Evolutionary conservation across 2,888 invertebrate species (phyloP).

Genomic region (Aromia moschata): DNA sequence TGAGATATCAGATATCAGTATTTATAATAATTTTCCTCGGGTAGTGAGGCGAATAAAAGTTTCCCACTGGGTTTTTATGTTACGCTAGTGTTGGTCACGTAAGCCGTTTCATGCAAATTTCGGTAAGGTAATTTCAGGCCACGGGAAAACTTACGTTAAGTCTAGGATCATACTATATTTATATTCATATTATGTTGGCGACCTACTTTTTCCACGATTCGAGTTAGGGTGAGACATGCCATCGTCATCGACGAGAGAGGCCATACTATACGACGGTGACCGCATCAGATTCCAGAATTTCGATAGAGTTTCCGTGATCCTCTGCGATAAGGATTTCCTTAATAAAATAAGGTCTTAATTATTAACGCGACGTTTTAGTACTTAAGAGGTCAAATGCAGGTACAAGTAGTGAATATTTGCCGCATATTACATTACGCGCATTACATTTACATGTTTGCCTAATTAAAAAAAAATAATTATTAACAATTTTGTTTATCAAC

Average conservation of each 20-base stretch:
- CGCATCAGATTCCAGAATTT: neutral
- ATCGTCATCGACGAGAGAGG: conserved; percentile 37
- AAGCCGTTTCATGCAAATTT: conserved; percentile 31
- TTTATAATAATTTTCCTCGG: no score
- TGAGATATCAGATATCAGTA: no score
- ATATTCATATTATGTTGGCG: conserved; percentile 44
- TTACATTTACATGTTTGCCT: no score
- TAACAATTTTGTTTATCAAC: no score
- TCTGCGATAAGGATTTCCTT: neutral
- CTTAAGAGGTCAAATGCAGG: neutral
- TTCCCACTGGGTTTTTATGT: neutral
- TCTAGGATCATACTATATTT: conserved; percentile 26
- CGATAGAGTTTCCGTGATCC: neutral
- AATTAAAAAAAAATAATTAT: no score
- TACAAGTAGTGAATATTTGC: no score
- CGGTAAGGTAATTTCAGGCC: conserved; percentile 32
- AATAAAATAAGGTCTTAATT: neutral
- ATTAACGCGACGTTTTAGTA: neutral
- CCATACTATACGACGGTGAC: neutral
- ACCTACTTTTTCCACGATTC: conserved; percentile 43
- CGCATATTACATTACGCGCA: no score
- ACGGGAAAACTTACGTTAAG: conserved; percentile 21
- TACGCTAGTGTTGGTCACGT: conserved; percentile 27
- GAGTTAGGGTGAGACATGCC: conserved; percentile 43
- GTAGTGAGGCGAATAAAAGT: neutral